phyloP scores from a whole-genome alignment of 2,888 invertebrate genomes.

The Yponomeuta malinellus region DNA sequence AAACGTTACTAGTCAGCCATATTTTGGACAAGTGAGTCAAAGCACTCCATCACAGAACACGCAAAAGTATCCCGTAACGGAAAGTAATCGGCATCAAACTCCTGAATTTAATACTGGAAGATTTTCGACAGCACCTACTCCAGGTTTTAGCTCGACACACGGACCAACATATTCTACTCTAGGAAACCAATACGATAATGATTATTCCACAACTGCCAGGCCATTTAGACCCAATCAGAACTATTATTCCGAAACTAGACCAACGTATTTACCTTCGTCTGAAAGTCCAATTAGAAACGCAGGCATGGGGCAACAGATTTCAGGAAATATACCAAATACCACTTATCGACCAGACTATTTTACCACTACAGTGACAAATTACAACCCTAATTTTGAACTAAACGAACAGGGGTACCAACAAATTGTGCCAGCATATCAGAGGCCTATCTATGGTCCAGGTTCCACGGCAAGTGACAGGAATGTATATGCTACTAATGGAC shows the following conservation, averaged over 20 bases:
- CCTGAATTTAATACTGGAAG: not conserved
- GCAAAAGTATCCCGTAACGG: slow-evolving; percentile 3
- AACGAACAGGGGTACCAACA: not conserved
- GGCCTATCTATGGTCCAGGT: slow-evolving; percentile 2
- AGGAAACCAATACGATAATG: not conserved
- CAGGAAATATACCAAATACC: slow-evolving; percentile 24
- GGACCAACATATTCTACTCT: not conserved
- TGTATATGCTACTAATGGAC: not conserved
- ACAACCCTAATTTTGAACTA: not conserved
- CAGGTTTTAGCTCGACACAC: not conserved
- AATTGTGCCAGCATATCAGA: not conserved
- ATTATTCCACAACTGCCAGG: slow-evolving; percentile 19
- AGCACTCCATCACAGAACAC: not conserved
- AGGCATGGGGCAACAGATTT: not conserved
- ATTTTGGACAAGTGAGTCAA: not conserved
- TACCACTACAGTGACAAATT: slow-evolving; percentile 10
- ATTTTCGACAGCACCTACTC: not conserved
- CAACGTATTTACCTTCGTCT: not conserved
- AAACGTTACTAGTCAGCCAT: not conserved
- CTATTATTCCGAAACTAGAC: not conserved
- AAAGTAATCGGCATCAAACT: slow-evolving; percentile 2
- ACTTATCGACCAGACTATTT: slow-evolving; percentile 29
- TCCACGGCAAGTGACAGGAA: not conserved
- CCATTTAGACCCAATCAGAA: slow-evolving; percentile 24
- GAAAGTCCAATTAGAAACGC: not conserved